Base-by-base conservation (phyloP, 1,140 invertebrate species). In the Zeugodacus cucurbitae region DNA sequence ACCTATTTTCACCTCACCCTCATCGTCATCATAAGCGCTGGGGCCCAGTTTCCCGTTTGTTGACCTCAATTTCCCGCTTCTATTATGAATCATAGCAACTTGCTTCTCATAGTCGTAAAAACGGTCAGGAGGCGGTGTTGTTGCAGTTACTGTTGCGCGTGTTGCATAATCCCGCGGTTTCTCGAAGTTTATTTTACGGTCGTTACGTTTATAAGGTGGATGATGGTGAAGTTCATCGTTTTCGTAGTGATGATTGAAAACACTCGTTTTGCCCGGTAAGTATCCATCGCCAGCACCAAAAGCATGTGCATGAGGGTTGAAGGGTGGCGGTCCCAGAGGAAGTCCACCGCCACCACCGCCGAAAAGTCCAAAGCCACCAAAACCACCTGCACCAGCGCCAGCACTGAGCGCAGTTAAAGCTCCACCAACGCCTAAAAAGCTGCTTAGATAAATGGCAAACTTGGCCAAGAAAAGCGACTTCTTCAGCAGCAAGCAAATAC, bases 401-500 rank as follows among this genome's bases (percentile, higher is more conserved):
- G 89, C 74, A 3, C 93, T 93, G 11, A 93, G 89, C 85, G 92
- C 89, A 89, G 91, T 91, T 90, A 91, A 91, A 89, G 93, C 89
- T 85, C 93, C 93, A 6, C 95, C 94, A 5, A 95, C 92, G 37
- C 96, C 95, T 88, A 97, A 94, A 41, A 97, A 93, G 34, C 95
- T 96, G 59, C 95, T 95, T 8, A 96, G 94, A 87, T 97, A 92
- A 1, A 97, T 90, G 0, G 96, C 96, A 87, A 97, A 88, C 93
- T 97, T 97, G 26, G 96, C 96, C 11, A 97, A 88, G 2, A 97
- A 91, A 41, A 96, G 94, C 0, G 96, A 96, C 90, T 97, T 97
- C 90, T 97, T 97, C 10, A 96, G 95, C 6, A 96, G 91, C 41
- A 97, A 86, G 70, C 96, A 94, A 54, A 97, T 91, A 20, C 96